phyloP scores from a whole-genome alignment of 2,888 invertebrate genomes.

The Torymus texanus region DNA sequence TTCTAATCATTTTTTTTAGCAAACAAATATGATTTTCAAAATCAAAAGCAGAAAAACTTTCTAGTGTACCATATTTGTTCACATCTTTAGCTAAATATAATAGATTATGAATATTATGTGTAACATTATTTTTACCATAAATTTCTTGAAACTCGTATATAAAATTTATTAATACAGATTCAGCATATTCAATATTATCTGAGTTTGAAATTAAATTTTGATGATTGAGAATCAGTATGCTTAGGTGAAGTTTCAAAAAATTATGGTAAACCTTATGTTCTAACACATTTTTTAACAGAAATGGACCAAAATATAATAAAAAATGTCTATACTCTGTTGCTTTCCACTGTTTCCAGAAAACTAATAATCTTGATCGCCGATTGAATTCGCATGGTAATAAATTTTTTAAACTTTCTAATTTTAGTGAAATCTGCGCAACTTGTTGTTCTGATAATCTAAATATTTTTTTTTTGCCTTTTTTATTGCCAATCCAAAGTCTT shows the following conservation, averaged over 20 bases:
- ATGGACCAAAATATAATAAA: constrained; percentile 19
- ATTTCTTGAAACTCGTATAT: not conserved
- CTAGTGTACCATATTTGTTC: not conserved
- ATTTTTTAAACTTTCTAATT: too few relatives aligned
- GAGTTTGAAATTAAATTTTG: not conserved
- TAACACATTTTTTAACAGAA: not conserved
- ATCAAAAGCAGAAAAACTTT: not conserved
- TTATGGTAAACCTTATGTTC: constrained; percentile 12
- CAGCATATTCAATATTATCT: constrained; percentile 4
- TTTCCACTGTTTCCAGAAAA: not conserved
- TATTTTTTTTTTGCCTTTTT: too few relatives aligned
- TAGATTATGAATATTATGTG: constrained; percentile 2
- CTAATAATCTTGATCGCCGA: not conserved
- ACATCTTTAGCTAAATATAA: constrained; percentile 10
- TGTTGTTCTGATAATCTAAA: too few relatives aligned
- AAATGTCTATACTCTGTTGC: constrained; percentile 18
- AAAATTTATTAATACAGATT: not conserved
- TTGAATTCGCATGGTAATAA: too few relatives aligned
- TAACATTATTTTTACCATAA: not conserved
- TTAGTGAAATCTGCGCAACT: too few relatives aligned
- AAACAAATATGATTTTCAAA: constrained; percentile 9
- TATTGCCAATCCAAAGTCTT: too few relatives aligned
- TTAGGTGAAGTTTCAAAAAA: constrained; percentile 28
- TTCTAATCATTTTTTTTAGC: not conserved
- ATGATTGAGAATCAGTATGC: not conserved